These are phyloP conservation scores for Nomada ruficornis DNA, from an alignment of 2,888 invertebrate species.

Conservation along the genomic window DNA sequence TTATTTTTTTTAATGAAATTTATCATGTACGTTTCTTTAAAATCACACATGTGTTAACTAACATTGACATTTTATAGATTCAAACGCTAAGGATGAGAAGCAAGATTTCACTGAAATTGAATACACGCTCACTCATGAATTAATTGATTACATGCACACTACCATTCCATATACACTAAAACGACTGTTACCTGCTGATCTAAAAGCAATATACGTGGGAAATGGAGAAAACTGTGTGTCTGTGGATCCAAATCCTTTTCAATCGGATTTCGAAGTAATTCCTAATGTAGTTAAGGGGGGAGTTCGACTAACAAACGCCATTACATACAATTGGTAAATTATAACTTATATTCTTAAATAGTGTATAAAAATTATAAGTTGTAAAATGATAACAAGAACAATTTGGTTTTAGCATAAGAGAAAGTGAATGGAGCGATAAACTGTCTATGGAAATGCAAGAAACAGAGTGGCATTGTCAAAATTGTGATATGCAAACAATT, in stretches of 20 bases:
- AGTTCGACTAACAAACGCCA: constrained; percentile 91
- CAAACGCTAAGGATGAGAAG: constrained; percentile 57
- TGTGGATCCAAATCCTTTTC: constrained; percentile 90
- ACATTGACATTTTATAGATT: constrained; percentile 45
- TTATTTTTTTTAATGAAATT: not conserved
- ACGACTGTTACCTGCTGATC: constrained; percentile 93
- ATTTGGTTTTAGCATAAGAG: constrained; percentile 85
- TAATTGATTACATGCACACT: constrained; percentile 90
- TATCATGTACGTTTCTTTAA: constrained; percentile 44
- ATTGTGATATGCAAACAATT: constrained; percentile 88
- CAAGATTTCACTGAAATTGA: constrained; percentile 78
- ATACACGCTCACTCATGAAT: constrained; percentile 88
- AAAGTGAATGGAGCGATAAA: constrained; percentile 89
- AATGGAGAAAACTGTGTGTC: constrained; percentile 77
- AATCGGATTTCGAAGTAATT: constrained; percentile 86
- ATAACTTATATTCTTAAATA: constrained; percentile 16
- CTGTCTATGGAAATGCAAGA: constrained; percentile 87
- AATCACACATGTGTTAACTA: constrained; percentile 72
- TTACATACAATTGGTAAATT: constrained; percentile 91
- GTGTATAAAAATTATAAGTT: constrained; percentile 13
- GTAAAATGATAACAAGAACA: not conserved
- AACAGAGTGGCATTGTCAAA: constrained; percentile 90
- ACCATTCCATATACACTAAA: constrained; percentile 92
- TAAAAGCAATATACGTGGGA: constrained; percentile 90
- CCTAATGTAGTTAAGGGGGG: constrained; percentile 92